Evolutionary conservation across 1,140 invertebrate species (phyloP).

Genomic region (Pentalonia nigronervosa): DNA sequence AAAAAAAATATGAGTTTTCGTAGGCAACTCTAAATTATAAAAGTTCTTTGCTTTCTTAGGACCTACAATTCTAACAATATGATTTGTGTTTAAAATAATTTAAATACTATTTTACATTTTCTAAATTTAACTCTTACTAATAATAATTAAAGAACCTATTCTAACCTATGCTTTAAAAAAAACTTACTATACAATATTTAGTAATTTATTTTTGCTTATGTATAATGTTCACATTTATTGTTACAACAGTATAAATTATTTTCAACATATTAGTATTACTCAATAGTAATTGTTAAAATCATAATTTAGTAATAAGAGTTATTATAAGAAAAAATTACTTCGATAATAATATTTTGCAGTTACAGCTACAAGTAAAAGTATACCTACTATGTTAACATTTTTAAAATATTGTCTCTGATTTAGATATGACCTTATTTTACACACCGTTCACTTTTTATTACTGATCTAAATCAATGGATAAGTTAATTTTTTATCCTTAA

Average conservation of each 20-base stretch:
- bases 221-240: neutral
- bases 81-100: neutral
- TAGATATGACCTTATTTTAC: neutral
- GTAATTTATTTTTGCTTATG: neutral
- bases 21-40: neutral
- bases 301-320: neutral
- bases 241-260: neutral
- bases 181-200: neutral
- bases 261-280: neutral
- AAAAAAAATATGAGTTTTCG: neutral
- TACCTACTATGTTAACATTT: neutral
- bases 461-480: neutral
- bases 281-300: neutral
- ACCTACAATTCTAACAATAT: neutral
- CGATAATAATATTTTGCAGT: neutral
- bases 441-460: neutral
- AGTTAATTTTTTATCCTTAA: neutral
- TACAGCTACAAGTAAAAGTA: neutral
- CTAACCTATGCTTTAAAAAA: neutral
- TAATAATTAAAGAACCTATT: neutral
- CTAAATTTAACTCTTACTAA: neutral
- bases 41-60: too few relatives aligned
- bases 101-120: neutral
- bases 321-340: neutral
- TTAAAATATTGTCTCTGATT: neutral